Conservation (phyloP, 1,140 invertebrate genomes). For the Zaprionus capensis region DNA sequence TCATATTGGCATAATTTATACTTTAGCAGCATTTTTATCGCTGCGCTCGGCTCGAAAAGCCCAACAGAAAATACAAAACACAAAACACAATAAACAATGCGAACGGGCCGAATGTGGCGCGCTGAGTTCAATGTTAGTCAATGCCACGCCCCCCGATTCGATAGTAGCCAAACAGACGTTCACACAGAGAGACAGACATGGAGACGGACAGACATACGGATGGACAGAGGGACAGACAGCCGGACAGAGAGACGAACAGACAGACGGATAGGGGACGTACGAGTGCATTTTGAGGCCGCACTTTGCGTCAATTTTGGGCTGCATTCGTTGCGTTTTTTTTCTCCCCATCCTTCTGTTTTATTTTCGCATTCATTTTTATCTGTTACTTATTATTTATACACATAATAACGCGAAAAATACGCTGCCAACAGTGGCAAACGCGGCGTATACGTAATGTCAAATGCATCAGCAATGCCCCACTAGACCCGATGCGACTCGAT, state of each 20-base stretch:
- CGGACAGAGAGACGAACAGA: not conserved
- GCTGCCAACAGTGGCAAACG: conserved; percentile 17
- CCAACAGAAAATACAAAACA: conserved; percentile 64
- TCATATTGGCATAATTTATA: conserved; percentile 80
- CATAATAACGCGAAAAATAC: conserved; percentile 40
- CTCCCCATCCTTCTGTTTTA: not conserved
- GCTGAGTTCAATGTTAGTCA: conserved; percentile 72
- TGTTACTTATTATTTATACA: conserved; percentile 58
- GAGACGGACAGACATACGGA: not conserved
- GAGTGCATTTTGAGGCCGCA: conserved; percentile 31
- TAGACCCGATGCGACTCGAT: not conserved
- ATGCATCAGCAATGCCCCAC: conserved; percentile 2
- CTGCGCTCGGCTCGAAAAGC: conserved; percentile 73
- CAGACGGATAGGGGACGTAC: not conserved
- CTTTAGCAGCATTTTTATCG: conserved; percentile 81
- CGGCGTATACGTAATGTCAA: conserved; percentile 47
- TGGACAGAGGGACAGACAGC: not conserved
- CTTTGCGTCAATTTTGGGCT: conserved; percentile 25
- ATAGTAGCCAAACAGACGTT: not conserved
- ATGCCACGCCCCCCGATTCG: conserved; percentile 19
- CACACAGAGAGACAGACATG: not conserved
- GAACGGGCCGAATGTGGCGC: conserved; percentile 37
- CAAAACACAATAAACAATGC: conserved; percentile 62
- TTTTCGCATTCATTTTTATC: conserved; percentile 37
- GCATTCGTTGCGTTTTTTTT: conserved; percentile 29